These are phyloP conservation scores for Calephelis virginiensis DNA, from an alignment of 1,140 invertebrate genomes.

Conservation along the genomic window DNA sequence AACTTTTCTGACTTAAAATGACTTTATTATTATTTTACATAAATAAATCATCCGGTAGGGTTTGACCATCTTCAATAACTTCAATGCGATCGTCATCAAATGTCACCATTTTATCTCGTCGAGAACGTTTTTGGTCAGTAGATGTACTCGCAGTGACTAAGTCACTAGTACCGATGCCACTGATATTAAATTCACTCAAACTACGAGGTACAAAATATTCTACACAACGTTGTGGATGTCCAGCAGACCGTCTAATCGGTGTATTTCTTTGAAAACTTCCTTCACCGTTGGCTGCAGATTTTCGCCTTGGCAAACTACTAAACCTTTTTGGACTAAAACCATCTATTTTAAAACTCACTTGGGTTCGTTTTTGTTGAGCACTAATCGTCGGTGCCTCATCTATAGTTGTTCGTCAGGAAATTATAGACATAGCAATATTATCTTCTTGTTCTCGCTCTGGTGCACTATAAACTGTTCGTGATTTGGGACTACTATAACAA, in stretches of 20 bases:
- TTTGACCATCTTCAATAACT: slow-evolving; percentile 28
- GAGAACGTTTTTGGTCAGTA: slow-evolving; percentile 47
- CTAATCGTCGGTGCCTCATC: slow-evolving; percentile 64
- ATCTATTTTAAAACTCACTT: slow-evolving; percentile 72
- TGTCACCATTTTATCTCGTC: slow-evolving; percentile 89
- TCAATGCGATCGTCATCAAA: slow-evolving; percentile 85
- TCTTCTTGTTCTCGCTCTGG: slow-evolving; percentile 77
- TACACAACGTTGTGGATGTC: slow-evolving; percentile 81
- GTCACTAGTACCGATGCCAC: slow-evolving; percentile 79
- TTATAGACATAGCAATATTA: slow-evolving; percentile 80
- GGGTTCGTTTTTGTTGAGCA: slow-evolving; percentile 68
- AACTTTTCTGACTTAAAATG: background rate
- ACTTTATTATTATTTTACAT: slow-evolving; percentile 53
- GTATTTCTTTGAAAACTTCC: slow-evolving; percentile 82
- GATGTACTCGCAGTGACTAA: slow-evolving; percentile 39
- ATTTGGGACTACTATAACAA: slow-evolving; percentile 56
- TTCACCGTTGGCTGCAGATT: slow-evolving; percentile 63
- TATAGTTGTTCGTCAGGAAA: slow-evolving; percentile 82
- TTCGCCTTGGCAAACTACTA: slow-evolving; percentile 82
- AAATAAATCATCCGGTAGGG: slow-evolving; percentile 64
- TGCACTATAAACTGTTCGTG: slow-evolving; percentile 63
- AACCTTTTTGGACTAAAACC: slow-evolving; percentile 76
- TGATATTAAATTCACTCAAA: slow-evolving; percentile 88
- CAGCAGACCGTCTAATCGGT: slow-evolving; percentile 82
- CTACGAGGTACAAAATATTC: slow-evolving; percentile 91